Evolutionary conservation across 2,797 vertebrate species (phyloP).

Genomic region (Thunnus albacares): DNA sequence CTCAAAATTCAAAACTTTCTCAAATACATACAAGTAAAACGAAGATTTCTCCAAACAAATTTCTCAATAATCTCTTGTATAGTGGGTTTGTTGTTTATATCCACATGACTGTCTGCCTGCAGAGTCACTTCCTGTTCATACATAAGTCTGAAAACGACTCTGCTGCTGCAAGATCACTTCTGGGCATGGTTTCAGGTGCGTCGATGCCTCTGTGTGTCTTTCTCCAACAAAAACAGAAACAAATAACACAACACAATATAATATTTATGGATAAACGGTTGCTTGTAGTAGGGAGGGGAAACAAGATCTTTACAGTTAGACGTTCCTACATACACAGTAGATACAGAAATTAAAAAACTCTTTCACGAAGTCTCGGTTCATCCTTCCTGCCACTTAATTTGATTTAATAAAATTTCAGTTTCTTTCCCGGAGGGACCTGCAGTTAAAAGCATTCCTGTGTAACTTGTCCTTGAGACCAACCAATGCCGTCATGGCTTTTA

Average conservation of each 20-base stretch:
- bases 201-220: not conserved
- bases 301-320: slow-evolving; percentile 21
- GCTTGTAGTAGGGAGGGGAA: slow-evolving; percentile 13
- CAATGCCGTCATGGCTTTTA: slow-evolving; percentile 58
- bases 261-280: not conserved
- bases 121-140: no score
- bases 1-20: not conserved
- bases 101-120: no score
- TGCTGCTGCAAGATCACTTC: no score
- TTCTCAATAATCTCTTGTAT: no score
- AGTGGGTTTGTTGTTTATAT: no score
- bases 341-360: slow-evolving; percentile 52
- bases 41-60: no score
- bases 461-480: slow-evolving; percentile 58
- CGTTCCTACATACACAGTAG: slow-evolving; percentile 25
- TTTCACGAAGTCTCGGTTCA: slow-evolving; percentile 44
- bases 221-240: slow-evolving; percentile 1
- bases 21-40: no score
- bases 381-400: slow-evolving; percentile 55
- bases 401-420: slow-evolving; percentile 65
- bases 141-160: no score
- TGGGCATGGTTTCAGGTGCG: not conserved
- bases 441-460: slow-evolving; percentile 79
- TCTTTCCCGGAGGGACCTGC: slow-evolving; percentile 51
- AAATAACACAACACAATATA: slow-evolving; percentile 1